Conservation (phyloP, 2,113 vertebrate species). For the Phrynocephalus versicolor region DNA sequence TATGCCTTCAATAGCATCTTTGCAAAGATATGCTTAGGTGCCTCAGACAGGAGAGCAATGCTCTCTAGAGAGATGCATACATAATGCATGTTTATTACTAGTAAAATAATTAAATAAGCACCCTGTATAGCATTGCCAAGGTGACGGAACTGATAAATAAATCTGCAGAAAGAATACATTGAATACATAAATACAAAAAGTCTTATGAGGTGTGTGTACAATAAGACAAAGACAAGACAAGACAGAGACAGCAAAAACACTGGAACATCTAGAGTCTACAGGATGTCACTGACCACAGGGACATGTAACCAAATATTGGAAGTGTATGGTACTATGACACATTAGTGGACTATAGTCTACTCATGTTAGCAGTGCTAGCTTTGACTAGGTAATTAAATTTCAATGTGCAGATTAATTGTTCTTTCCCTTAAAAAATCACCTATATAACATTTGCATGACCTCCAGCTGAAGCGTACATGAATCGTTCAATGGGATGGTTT, state of each 20-base stretch:
- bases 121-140: slow-evolving; percentile 36
- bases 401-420: slow-evolving; percentile 55
- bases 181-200: slow-evolving; percentile 40
- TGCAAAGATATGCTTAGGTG: slow-evolving; percentile 24
- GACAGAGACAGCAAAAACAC: slow-evolving; percentile 45
- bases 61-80: slow-evolving; percentile 30
- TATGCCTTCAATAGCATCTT: slow-evolving; percentile 56
- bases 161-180: slow-evolving; percentile 34
- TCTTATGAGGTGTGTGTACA: slow-evolving; percentile 34
- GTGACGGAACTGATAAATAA: slow-evolving; percentile 25
- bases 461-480: slow-evolving; percentile 58
- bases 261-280: slow-evolving; percentile 14
- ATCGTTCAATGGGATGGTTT: slow-evolving; percentile 48
- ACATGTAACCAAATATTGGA: slow-evolving; percentile 33
- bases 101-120: slow-evolving; percentile 18
- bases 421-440: slow-evolving; percentile 59
- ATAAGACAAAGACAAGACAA: slow-evolving; percentile 34
- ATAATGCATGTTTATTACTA: not conserved
- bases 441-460: slow-evolving; percentile 58
- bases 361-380: slow-evolving; percentile 42
- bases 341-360: slow-evolving; percentile 40
- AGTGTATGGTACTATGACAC: slow-evolving; percentile 37
- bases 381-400: slow-evolving; percentile 54
- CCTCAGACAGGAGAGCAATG: slow-evolving; percentile 23
- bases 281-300: slow-evolving; percentile 11